Percentiles rank a stretch among this genome's conserved stretches.
Evolutionary conservation across 2,797 vertebrate species (phyloP).

Genomic region (Coccyzus lansbergi): DNA sequence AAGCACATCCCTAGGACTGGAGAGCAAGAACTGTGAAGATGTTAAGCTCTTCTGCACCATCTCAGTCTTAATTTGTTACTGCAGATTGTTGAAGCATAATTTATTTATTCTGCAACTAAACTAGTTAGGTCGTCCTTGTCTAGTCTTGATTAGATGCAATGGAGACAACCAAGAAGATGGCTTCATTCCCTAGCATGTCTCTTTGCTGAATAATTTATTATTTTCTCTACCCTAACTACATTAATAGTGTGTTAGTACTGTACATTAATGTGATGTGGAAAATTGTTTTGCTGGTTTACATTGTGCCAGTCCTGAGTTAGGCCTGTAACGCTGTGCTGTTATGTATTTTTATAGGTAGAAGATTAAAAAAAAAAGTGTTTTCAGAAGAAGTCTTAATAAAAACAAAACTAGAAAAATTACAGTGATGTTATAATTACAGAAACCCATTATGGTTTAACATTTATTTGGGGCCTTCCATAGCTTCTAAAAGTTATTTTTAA

Average conservation of each 20-base stretch:
- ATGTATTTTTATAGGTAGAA: background rate
- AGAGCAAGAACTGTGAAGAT: background rate
- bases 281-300: constrained; percentile 19
- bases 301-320: background rate
- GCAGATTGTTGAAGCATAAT: background rate
- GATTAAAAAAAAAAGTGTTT: background rate
- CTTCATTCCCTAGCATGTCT: background rate
- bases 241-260: background rate
- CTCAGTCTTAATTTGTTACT: background rate
- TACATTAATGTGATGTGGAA: constrained; percentile 14
- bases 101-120: background rate
- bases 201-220: constrained; percentile 31
- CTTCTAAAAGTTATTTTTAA: background rate
- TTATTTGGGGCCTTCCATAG: background rate
- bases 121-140: background rate
- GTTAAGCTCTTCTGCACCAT: background rate
- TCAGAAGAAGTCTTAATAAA: background rate
- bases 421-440: background rate
- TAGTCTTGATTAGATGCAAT: background rate
- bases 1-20: background rate
- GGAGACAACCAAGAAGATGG: background rate
- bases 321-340: background rate
- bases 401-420: background rate
- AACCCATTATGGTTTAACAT: background rate
- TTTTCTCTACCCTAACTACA: background rate